phyloP scores from a whole-genome alignment of 2,888 invertebrate species.

The Oscheius myriophilus region DNA sequence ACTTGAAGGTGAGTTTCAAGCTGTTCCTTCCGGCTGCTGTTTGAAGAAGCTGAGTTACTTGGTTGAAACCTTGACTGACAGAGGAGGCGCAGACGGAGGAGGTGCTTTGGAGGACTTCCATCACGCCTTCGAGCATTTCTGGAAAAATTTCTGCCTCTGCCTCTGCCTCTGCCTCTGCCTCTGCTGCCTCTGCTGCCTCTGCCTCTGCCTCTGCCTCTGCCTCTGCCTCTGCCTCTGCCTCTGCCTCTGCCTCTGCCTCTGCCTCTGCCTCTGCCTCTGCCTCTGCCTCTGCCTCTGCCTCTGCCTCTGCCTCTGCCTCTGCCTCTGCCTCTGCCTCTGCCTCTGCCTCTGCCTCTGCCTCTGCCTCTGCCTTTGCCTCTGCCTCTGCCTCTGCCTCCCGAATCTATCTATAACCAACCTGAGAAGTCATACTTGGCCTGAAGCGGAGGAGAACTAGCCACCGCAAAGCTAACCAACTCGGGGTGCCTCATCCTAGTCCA shows the following conservation, averaged over 20 bases:
- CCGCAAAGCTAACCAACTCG: neutral
- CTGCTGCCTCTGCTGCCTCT: too few relatives aligned
- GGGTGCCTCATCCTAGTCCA: conserved; percentile 10
- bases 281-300: neutral
- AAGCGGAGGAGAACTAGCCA: conserved; percentile 16
- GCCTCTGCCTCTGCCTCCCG: neutral
- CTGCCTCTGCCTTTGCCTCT: neutral
- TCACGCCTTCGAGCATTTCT: conserved; percentile 85
- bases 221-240: too few relatives aligned
- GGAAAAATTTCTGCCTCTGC: conserved; percentile 29
- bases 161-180: neutral
- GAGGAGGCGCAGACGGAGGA: conserved; percentile 42
- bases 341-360: too few relatives aligned
- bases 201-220: too few relatives aligned
- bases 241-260: neutral
- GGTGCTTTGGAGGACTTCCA: conserved; percentile 79
- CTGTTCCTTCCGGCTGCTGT: conserved; percentile 47
- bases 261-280: neutral
- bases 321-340: too few relatives aligned
- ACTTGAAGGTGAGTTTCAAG: conserved; percentile 49
- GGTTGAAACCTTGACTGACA: conserved; percentile 48
- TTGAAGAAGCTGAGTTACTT: conserved; percentile 42
- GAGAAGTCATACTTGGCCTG: conserved; percentile 20
- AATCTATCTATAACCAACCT: conserved; percentile 33
- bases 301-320: too few relatives aligned